These are phyloP conservation scores for Rattus norvegicus DNA, from an alignment of 2,113 vertebrate genomes.

Conservation along the genomic window DNA sequence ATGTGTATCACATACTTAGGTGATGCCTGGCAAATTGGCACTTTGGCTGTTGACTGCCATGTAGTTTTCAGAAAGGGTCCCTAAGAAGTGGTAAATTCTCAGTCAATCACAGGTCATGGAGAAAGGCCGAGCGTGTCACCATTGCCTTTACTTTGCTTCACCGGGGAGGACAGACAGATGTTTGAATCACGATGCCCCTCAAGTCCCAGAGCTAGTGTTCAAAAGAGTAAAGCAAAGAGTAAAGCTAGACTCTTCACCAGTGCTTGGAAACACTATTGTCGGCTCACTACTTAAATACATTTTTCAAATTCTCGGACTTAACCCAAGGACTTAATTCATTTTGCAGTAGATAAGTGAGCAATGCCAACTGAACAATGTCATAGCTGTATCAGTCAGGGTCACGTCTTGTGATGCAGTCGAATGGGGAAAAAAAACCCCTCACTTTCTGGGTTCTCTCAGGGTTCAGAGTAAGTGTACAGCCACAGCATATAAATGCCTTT, in stretches of 20 bases:
- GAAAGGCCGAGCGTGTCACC: not conserved
- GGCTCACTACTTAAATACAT: not conserved
- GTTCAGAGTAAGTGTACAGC: not conserved
- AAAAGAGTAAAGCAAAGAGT: not conserved
- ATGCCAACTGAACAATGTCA: not conserved
- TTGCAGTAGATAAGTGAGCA: not conserved
- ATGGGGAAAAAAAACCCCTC: not conserved
- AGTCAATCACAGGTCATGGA: not conserved
- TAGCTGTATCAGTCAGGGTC: not conserved
- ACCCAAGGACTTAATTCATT: constrained; percentile 12
- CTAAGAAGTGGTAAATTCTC: not conserved
- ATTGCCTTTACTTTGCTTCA: not conserved
- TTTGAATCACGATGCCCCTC: not conserved
- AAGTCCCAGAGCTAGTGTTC: not conserved
- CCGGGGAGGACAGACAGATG: not conserved
- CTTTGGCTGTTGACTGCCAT: not conserved
- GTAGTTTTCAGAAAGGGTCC: not conserved
- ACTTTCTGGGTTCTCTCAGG: not conserved
- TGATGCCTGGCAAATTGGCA: not conserved
- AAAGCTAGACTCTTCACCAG: not conserved
- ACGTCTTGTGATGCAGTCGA: not conserved
- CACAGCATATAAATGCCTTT: not conserved
- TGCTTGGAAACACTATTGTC: not conserved
- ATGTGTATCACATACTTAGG: not conserved
- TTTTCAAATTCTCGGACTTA: constrained; percentile 35